These are phyloP conservation scores for Apodemia duryi DNA, from an alignment of 2,888 invertebrate genomes.

Conservation along the genomic window DNA sequence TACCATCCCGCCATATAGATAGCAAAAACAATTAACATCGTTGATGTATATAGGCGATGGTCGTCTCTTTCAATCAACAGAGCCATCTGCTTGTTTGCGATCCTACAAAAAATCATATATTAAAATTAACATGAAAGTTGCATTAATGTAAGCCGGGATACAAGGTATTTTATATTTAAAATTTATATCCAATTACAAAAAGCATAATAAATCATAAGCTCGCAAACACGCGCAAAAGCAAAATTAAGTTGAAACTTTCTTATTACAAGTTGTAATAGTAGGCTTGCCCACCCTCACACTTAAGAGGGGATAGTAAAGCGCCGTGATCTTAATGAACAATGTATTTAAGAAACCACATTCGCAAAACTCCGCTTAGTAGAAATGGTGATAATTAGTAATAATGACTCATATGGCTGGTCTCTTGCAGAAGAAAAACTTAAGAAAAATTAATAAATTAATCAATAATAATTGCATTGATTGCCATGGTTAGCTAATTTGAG, in stretches of 20 bases:
- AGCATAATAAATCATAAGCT: conserved; percentile 11
- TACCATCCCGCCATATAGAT: no score
- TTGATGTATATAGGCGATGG: no score
- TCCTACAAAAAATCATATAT: neutral
- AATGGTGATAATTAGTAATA: no score
- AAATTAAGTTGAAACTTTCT: conserved; percentile 15
- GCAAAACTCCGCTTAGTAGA: no score
- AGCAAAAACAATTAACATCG: no score
- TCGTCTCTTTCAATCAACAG: neutral
- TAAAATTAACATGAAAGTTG: neutral
- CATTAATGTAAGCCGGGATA: neutral
- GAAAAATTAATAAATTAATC: no score
- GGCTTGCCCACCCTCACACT: conserved; percentile 10
- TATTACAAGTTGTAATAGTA: conserved; percentile 14
- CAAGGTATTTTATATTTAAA: conserved; percentile 4
- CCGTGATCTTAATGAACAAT: neutral
- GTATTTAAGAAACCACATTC: neutral
- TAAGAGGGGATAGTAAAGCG: neutral
- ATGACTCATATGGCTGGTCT: no score
- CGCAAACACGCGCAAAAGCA: conserved; percentile 9
- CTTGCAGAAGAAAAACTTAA: no score
- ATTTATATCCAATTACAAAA: conserved; percentile 11
- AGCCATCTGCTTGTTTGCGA: neutral
- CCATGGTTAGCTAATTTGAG: no score
- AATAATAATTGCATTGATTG: no score